Evolutionary conservation across 1,140 invertebrate genomes (phyloP).

Genomic region (Bombus sibiricus): DNA sequence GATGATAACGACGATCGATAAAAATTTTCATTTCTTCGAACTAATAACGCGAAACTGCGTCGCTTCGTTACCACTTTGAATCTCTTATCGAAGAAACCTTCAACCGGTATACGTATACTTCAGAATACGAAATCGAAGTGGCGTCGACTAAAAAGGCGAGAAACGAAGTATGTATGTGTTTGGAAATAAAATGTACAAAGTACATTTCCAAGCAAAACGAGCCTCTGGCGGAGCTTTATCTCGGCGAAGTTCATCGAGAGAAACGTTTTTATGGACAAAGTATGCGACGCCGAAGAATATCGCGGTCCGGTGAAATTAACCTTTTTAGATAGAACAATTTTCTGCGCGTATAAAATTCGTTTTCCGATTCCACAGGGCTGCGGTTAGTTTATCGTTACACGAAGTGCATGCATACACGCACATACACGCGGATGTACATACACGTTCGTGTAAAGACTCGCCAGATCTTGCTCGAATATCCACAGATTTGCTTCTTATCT

Average conservation of each 20-base stretch:
- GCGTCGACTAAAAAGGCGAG: background rate
- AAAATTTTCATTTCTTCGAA: background rate
- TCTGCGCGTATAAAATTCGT: constrained; percentile 44
- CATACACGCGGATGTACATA: no score
- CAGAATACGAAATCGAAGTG: background rate
- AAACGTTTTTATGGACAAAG: constrained; percentile 14
- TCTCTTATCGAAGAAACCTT: background rate
- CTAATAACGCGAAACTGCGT: background rate
- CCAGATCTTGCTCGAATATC: constrained; percentile 23
- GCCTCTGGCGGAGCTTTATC: constrained; percentile 22
- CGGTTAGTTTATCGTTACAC: constrained; percentile 44
- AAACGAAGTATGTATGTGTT: background rate
- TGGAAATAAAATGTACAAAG: background rate
- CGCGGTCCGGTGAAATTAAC: constrained; percentile 30
- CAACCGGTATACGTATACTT: background rate
- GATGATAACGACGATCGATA: background rate
- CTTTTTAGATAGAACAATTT: constrained; percentile 49
- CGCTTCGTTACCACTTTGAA: background rate
- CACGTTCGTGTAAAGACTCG: background rate
- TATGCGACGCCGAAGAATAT: constrained; percentile 20
- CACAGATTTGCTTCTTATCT: constrained; percentile 51
- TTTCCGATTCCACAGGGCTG: constrained; percentile 6
- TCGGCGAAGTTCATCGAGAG: constrained; percentile 13
- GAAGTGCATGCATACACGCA: background rate
- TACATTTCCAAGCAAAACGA: background rate